Evolutionary conservation across 92 coral and sea anemone species (phyloP).

Genomic region (Palythoa caribaeorum): DNA sequence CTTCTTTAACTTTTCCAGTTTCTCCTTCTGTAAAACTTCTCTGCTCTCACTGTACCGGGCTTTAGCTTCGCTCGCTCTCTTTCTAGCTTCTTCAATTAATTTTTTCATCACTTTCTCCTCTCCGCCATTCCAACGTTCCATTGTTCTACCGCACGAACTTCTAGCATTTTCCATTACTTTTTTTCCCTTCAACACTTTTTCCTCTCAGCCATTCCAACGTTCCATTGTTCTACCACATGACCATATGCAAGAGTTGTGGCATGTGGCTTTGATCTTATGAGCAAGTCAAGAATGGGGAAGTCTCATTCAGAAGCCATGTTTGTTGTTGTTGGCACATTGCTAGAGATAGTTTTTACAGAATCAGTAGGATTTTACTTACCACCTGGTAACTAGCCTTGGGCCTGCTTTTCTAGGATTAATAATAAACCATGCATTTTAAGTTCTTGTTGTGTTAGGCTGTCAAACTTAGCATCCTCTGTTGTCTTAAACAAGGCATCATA

Average conservation of each 20-base stretch:
- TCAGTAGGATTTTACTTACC: not conserved
- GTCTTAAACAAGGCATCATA: not conserved
- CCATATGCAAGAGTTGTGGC: slow-evolving; percentile 11
- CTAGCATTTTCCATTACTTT: not conserved
- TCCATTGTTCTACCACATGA: slow-evolving; percentile 25
- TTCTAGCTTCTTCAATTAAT: slow-evolving; percentile 9
- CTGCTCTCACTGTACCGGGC: not conserved
- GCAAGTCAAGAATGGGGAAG: slow-evolving; percentile 7
- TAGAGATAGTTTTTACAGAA: not conserved
- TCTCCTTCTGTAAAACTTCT: slow-evolving; percentile 11
- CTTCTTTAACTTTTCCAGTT: slow-evolving; percentile 7
- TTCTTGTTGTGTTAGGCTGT: not conserved
- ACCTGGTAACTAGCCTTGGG: slow-evolving; percentile 11
- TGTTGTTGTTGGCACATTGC: slow-evolving; percentile 1
- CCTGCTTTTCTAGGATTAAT: slow-evolving; percentile 13
- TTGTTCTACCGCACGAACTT: slow-evolving; percentile 5
- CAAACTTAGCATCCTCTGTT: not conserved
- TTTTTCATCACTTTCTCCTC: not conserved
- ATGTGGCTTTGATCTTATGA: slow-evolving; percentile 10
- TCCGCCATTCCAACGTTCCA: slow-evolving; percentile 10
- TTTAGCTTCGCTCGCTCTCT: slow-evolving; percentile 16
- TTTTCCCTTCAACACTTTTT: slow-evolving; percentile 7
- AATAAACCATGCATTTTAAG: slow-evolving; percentile 21
- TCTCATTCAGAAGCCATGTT: slow-evolving; percentile 23
- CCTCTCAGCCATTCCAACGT: slow-evolving; percentile 3